Conservation (phyloP, 2,797 vertebrate species). For the Carapus acus region DNA sequence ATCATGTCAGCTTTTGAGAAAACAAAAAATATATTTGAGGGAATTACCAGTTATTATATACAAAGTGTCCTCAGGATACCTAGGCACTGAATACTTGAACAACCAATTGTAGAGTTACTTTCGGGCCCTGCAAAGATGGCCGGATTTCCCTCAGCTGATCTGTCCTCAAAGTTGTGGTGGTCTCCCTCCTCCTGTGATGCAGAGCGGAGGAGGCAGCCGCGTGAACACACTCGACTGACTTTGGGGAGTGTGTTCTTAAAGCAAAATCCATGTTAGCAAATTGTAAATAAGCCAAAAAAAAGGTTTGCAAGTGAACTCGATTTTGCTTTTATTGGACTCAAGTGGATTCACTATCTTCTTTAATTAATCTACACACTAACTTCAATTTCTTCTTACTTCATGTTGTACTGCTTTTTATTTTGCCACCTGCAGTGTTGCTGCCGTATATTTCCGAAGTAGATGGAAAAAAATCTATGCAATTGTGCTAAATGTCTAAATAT, state of each 20-base stretch:
- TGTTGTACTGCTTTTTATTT: slow-evolving; percentile 20
- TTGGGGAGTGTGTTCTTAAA: slow-evolving; percentile 2
- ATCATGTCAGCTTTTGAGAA: not conserved
- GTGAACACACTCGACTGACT: not conserved
- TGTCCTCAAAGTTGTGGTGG: too few relatives aligned
- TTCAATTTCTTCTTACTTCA: slow-evolving; percentile 23
- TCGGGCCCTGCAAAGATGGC: too few relatives aligned
- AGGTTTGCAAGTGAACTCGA: slow-evolving; percentile 31
- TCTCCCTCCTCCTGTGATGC: too few relatives aligned
- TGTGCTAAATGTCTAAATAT: not conserved
- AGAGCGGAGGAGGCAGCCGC: too few relatives aligned
- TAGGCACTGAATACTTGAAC: not conserved
- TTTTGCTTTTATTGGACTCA: slow-evolving; percentile 3
- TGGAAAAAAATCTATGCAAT: slow-evolving; percentile 1
- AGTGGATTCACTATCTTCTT: slow-evolving; percentile 29
- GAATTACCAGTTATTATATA: too few relatives aligned
- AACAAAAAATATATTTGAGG: not conserved
- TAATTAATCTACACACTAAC: slow-evolving; percentile 46
- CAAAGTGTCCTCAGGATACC: too few relatives aligned
- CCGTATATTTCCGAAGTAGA: slow-evolving; percentile 6
- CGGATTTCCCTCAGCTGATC: too few relatives aligned
- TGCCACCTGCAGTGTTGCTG: slow-evolving; percentile 20
- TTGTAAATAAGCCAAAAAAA: slow-evolving; percentile 39
- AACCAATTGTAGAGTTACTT: too few relatives aligned
- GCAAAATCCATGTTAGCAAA: slow-evolving; percentile 23